Base-by-base conservation (phyloP, 2,888 invertebrate genomes). In the Branchipolynoe longqiensis region DNA sequence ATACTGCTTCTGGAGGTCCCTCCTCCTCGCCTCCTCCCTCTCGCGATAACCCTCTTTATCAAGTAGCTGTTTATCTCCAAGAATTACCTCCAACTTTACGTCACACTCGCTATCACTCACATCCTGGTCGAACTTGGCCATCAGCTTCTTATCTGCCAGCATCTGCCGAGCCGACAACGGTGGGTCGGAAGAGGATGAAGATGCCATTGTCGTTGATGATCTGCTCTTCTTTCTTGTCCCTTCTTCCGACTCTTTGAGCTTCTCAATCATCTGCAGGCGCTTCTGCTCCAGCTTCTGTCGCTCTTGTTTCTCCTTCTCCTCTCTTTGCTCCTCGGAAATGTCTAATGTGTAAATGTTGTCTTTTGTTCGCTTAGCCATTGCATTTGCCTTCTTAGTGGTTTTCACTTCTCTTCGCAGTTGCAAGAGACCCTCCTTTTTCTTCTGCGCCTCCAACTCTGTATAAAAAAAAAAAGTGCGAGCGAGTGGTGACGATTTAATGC, bases 301-400 rank as follows among this genome's bases (percentile, higher is more conserved):
- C 6, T 41, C 28, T 54, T 78, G n/a, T 4, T n/a, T n/a, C 25
- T n/a, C 28, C 28, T 48, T 78, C 28, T 31, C 31, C 3, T 41
- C n/a, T 3, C 4, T 1, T 31, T 41, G 2, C 3, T 78, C 78
- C 6, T 25, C 28, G 12, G 1, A n/a, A 0, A 28, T 33, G 1
- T 78, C 48, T 14, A 58, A 18, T 14, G 18, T 54, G 22, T 84
- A 38, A 3, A 73, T 31, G 28, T 84, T 84, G 58, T 84, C 78
- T 84, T 84, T 84, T 6, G 74, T 84, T 41, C 84, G 40, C n/a
- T 64, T 69, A 0, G 84, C 84, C 74, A 78, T 78, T 6, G 84
- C 84, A 58, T 84, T 69, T 28, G 74, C 74, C 38, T 84, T 84
- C 56, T 33, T 84, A 31, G 40, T 84, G 33, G 18, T n/a, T n/a